Evolutionary conservation across 2,113 vertebrate species (phyloP).

Genomic region (Paraplagusia blochii): DNA sequence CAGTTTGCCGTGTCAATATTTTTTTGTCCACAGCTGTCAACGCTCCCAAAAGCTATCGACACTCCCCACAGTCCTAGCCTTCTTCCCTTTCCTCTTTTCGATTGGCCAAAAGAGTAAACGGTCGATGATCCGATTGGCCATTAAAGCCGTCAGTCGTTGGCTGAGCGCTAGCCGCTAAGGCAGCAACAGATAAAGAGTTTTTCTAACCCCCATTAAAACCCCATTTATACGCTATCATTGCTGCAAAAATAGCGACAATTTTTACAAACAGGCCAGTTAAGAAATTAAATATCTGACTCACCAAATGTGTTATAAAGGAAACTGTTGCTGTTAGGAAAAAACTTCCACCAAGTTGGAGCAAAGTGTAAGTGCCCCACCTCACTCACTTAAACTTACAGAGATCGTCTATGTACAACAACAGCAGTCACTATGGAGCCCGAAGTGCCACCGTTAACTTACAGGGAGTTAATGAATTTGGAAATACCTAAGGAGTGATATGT

Average conservation of each 20-base stretch:
- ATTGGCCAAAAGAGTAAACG: background rate
- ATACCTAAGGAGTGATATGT: slow-evolving; percentile 30
- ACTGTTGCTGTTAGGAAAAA: background rate
- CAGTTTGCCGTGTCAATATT: background rate
- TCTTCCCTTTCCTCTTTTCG: background rate
- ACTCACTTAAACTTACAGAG: slow-evolving; percentile 20
- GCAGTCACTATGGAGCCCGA: background rate
- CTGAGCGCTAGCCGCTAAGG: slow-evolving; percentile 6
- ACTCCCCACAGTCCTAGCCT: slow-evolving; percentile 20
- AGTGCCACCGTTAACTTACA: background rate
- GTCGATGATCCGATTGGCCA: slow-evolving; percentile 32
- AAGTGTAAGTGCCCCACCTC: slow-evolving; percentile 49
- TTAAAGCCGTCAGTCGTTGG: background rate
- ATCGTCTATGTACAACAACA: background rate
- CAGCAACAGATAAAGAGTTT: slow-evolving; percentile 4
- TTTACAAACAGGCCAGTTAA: background rate
- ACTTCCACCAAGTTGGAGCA: slow-evolving; percentile 41
- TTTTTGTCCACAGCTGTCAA: background rate
- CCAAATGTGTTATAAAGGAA: background rate
- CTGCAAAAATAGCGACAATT: background rate
- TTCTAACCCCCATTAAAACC: background rate
- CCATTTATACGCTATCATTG: background rate
- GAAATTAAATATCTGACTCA: slow-evolving; percentile 32
- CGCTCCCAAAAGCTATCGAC: background rate
- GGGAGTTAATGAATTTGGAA: background rate